Evolutionary conservation across 2,797 vertebrate species (phyloP).

Genomic region (Molossus alvarezi): DNA sequence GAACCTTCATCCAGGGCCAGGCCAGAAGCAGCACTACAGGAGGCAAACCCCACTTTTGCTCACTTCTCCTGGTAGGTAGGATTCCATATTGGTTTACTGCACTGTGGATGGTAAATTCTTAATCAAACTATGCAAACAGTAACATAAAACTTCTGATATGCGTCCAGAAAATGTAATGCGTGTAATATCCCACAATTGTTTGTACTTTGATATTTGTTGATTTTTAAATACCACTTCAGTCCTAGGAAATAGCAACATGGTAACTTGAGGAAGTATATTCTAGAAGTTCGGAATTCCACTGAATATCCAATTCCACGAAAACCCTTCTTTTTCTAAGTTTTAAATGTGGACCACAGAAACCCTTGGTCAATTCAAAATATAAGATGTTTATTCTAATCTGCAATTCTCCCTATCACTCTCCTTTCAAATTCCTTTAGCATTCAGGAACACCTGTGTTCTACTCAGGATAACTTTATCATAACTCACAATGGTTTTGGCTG

Average conservation of each 20-base stretch:
- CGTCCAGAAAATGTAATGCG: background rate
- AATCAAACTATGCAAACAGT: background rate
- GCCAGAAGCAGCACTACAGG: background rate
- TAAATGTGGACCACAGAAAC: background rate
- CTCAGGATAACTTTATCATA: background rate
- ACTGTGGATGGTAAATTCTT: constrained; percentile 10
- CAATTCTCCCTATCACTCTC: background rate
- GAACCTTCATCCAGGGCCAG: background rate
- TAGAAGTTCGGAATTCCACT: background rate
- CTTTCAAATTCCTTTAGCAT: constrained; percentile 1
- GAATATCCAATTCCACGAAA: background rate
- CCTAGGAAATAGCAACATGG: background rate
- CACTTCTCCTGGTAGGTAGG: background rate
- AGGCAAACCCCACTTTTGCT: background rate
- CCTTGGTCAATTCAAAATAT: background rate
- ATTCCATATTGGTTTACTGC: background rate
- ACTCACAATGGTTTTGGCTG: background rate
- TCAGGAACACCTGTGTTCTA: background rate
- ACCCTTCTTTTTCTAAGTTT: background rate
- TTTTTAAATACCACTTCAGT: background rate
- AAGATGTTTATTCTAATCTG: background rate
- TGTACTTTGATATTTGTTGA: background rate
- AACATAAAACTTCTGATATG: background rate
- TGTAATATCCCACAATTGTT: background rate
- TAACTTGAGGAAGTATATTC: background rate